phyloP scores from a whole-genome alignment of 2,888 invertebrate species.

The Imbricaverruca yamaguchii region DNA sequence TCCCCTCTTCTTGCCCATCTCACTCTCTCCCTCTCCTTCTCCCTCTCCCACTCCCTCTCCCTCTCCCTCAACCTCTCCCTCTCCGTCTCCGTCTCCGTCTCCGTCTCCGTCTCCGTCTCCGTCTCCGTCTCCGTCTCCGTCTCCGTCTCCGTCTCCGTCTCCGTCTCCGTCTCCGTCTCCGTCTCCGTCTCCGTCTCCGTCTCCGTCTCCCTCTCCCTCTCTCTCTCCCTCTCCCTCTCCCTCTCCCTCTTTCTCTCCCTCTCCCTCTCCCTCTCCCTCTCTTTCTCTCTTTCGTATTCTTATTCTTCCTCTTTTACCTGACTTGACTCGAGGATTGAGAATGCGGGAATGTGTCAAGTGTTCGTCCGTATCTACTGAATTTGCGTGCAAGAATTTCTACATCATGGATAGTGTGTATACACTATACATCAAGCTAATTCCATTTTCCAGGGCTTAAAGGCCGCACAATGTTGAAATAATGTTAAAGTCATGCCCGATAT shows the following conservation, averaged over 20 bases:
- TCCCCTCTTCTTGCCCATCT: neutral
- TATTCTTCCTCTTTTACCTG: too few relatives aligned
- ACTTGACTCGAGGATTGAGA: too few relatives aligned
- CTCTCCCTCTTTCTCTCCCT: neutral
- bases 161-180: neutral
- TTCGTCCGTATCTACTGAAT: too few relatives aligned
- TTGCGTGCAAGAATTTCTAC: too few relatives aligned
- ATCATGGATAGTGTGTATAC: too few relatives aligned
- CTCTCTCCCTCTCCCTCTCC: neutral
- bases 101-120: neutral
- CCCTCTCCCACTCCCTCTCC: conserved; percentile 16
- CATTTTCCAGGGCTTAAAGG: too few relatives aligned
- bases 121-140: conserved; percentile 6
- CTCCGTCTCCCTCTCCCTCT: conserved; percentile 16
- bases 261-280: neutral
- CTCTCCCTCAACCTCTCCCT: neutral
- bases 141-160: neutral
- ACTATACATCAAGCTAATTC: too few relatives aligned
- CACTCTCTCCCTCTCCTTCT: neutral
- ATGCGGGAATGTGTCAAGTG: too few relatives aligned
- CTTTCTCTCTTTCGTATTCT: too few relatives aligned
- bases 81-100: neutral
- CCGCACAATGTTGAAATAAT: too few relatives aligned
- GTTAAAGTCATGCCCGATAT: too few relatives aligned
- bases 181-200: neutral